These are phyloP conservation scores for Crotalus viridis DNA, from an alignment of 2,113 vertebrate genomes.

Conservation along the genomic window DNA sequence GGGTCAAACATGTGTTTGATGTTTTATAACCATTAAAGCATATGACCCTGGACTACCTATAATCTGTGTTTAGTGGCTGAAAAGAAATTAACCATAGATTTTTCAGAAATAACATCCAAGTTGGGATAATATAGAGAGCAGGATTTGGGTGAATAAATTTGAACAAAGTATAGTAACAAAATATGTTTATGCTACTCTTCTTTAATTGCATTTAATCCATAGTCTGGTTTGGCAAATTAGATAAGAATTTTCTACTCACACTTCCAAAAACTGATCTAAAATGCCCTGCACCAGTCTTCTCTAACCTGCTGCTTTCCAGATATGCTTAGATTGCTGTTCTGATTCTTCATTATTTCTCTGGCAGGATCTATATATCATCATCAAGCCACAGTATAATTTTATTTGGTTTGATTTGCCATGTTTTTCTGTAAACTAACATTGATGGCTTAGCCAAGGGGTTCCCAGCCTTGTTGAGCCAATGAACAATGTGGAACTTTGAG, in stretches of 20 bases:
- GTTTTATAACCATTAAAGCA: not conserved
- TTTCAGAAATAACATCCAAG: not conserved
- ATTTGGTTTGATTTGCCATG: not conserved
- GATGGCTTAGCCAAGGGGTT: not conserved
- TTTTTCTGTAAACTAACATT: not conserved
- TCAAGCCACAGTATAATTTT: not conserved
- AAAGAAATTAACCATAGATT: not conserved
- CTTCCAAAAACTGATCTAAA: not conserved
- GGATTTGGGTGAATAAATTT: not conserved
- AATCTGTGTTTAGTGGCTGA: not conserved
- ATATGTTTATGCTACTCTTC: not conserved
- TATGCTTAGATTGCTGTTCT: not conserved
- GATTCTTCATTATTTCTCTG: not conserved
- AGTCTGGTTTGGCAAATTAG: not conserved
- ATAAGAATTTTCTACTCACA: not conserved
- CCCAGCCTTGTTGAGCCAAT: not conserved
- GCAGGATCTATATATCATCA: not conserved
- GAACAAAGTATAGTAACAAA: not conserved
- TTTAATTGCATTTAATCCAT: not conserved
- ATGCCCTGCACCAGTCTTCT: not conserved
- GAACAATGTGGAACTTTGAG: not conserved
- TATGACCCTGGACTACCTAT: not conserved
- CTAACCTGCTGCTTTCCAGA: not conserved
- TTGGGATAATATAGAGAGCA: not conserved
- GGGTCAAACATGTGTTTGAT: not conserved